Base-by-base conservation (phyloP, 2,888 invertebrate genomes). In the Zhuqinia jingwanae region DNA sequence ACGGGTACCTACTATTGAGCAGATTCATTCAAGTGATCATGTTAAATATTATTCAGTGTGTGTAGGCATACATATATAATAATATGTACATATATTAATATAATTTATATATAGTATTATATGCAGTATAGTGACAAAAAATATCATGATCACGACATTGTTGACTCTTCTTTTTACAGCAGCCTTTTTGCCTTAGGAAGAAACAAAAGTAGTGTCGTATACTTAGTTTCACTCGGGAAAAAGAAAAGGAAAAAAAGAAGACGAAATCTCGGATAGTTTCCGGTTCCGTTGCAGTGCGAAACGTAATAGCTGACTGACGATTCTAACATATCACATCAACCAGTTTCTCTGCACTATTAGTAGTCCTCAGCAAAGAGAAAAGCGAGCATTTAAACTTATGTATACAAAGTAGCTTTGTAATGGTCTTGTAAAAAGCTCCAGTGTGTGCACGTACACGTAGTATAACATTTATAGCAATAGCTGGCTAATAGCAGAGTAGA, bases 271-370 rank as follows among this genome's bases (percentile, higher is more conserved):
- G n/a, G 78, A 60, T 63, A 63, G 78, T 78, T 78, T 36, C 50
- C 63, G 60, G 20, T 77, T 77, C 77, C 77, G 63, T 63, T 78
- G 78, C 78, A 60, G 78, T 27, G n/a, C n/a, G 63, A 78, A 78
- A 36, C 58, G 36, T 78, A 78, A 63, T 45, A 78, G 50, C 30
- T 30, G n/a, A n/a, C 30, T 30, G n/a, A n/a, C 15, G 13, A 13
- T n/a, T 15, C n/a, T 50, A 13, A 50, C 58, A 30, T 17, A 27
- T 70, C 70, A 27, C 73, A 53, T 75, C 73, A 75, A 17, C 50
- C 53, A 75, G 53, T n/a, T n/a, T 50, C 50, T 50, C 50, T 15
- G 3, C 3, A 8, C 36, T 36, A 36, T 36, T 36, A 36, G 36
- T 36, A 36, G 5, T 6, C 36, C 8, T 36, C 36, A 8, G 36